Evolutionary conservation across 37 sponge, comb jelly and placozoan species (phyloP).

Genomic region (Hexactinellida sp.): DNA sequence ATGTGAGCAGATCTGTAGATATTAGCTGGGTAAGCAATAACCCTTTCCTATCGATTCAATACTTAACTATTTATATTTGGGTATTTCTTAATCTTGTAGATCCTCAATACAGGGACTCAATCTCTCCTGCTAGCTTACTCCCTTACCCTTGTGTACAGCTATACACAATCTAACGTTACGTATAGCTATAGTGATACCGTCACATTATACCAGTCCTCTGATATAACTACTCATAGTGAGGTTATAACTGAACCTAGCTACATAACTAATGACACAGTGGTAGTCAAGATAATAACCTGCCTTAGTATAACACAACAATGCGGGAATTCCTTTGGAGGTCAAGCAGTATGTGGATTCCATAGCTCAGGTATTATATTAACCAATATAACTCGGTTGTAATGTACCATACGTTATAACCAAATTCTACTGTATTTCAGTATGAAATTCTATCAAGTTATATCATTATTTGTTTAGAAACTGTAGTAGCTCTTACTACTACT

Average conservation of each 20-base stretch:
- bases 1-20: background rate
- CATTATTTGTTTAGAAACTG: no score
- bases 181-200: background rate
- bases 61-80: conserved; percentile 11
- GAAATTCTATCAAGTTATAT: no score
- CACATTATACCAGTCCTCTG: background rate
- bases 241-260: background rate
- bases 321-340: background rate
- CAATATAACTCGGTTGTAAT: background rate
- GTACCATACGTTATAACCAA: background rate
- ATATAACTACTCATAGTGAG: background rate
- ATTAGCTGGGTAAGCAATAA: background rate
- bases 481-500: no score
- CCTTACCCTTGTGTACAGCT: background rate
- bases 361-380: background rate
- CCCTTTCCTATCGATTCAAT: background rate
- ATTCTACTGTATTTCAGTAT: background rate
- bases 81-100: background rate
- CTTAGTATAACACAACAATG: background rate
- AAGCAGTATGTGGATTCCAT: background rate
- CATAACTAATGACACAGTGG: background rate
- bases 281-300: background rate
- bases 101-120: background rate
- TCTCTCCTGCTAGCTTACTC: background rate
- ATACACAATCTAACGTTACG: background rate